Conservation (phyloP, 1,140 invertebrate species). For the Gonioctena quinquepunctata region DNA sequence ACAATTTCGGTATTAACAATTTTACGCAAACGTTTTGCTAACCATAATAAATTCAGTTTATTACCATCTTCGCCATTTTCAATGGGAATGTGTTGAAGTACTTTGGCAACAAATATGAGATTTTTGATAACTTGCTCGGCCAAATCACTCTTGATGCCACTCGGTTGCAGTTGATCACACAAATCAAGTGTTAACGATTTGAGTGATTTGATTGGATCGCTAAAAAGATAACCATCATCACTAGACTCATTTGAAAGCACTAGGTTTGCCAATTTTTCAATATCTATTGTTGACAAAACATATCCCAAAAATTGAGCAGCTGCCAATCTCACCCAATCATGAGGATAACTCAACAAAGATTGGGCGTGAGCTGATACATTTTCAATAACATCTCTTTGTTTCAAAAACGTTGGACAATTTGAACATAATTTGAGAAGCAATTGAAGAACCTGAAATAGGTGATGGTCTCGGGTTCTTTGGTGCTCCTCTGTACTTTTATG, state of each 20-base stretch:
- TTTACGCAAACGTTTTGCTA: conserved; percentile 69
- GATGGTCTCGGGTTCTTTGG: conserved; percentile 66
- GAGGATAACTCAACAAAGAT: conserved; percentile 63
- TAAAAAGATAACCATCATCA: conserved; percentile 65
- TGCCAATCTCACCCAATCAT: conserved; percentile 75
- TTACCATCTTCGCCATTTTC: conserved; percentile 47
- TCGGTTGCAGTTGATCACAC: conserved; percentile 72
- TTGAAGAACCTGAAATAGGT: conserved; percentile 73
- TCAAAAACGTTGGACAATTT: conserved; percentile 60
- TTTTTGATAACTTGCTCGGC: conserved; percentile 74
- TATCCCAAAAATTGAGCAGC: conserved; percentile 75
- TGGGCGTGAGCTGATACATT: conserved; percentile 59
- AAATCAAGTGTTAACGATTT: conserved; percentile 73
- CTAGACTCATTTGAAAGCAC: conserved; percentile 55
- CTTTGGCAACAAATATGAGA: conserved; percentile 69
- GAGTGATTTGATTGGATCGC: conserved; percentile 63
- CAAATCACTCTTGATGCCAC: conserved; percentile 61
- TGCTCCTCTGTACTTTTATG: conserved; percentile 49
- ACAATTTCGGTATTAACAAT: conserved; percentile 75
- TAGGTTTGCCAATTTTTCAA: conserved; percentile 62
- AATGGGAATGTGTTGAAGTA: conserved; percentile 61
- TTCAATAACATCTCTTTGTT: conserved; percentile 47
- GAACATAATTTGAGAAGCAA: conserved; percentile 65
- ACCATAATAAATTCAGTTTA: conserved; percentile 65
- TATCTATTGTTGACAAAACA: conserved; percentile 67